Percentiles rank a stretch among this genome's conserved stretches.
Evolutionary conservation across 2,113 vertebrate species (phyloP).

Genomic region (Blennius ocellaris): DNA sequence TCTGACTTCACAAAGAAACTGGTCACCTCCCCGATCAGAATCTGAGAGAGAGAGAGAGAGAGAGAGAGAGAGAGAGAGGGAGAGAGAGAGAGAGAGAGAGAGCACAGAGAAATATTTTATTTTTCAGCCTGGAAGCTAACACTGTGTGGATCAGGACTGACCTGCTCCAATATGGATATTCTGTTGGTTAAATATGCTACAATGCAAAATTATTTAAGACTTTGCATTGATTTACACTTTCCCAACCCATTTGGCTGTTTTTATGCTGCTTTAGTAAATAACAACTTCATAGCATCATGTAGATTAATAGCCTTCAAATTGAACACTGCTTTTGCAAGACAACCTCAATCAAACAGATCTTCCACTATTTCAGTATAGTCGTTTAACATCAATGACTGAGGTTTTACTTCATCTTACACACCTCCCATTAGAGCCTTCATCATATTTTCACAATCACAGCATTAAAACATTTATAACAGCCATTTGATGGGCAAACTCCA

Average conservation of each 20-base stretch:
- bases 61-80: conserved; percentile 9
- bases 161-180: conserved; percentile 33
- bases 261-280: conserved; percentile 49
- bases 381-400: conserved; percentile 4
- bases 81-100: conserved; percentile 3
- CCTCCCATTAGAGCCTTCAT: conserved; percentile 3
- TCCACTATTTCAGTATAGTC: conserved; percentile 9
- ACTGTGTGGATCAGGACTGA: conserved; percentile 18
- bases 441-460: conserved; percentile 11
- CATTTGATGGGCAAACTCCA: conserved; percentile 1
- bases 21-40: conserved; percentile 89
- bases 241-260: conserved; percentile 37
- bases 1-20: conserved; percentile 87
- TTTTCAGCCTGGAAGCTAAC: conserved; percentile 25
- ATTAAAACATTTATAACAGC: conserved; percentile 7
- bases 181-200: conserved; percentile 28
- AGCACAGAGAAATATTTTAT: not conserved
- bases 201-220: conserved; percentile 54
- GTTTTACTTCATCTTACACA: conserved; percentile 9
- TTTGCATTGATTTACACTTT: conserved; percentile 13
- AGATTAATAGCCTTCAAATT: conserved; percentile 23
- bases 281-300: conserved; percentile 5
- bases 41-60: conserved; percentile 74
- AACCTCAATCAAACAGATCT: conserved; percentile 26
- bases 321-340: conserved; percentile 1